These are phyloP conservation scores for Molossus alvarezi DNA, from an alignment of 2,797 vertebrate species.

Conservation along the genomic window DNA sequence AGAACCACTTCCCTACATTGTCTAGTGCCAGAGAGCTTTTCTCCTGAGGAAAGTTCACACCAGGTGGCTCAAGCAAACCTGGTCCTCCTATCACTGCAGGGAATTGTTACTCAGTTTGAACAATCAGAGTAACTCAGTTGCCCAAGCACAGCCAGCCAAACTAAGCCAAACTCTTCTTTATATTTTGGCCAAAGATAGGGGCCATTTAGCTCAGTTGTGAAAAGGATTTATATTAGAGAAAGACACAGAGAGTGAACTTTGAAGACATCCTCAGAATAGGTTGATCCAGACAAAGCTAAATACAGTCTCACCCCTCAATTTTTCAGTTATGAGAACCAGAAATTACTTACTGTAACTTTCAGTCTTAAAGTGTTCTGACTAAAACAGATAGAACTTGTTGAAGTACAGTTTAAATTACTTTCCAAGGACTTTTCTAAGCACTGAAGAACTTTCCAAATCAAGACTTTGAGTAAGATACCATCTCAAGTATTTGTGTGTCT, in stretches of 20 bases:
- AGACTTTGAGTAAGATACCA: not conserved
- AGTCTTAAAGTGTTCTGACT: not conserved
- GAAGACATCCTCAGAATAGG: not conserved
- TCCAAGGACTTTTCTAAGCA: slow-evolving; percentile 4
- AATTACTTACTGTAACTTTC: not conserved
- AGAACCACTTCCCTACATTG: not conserved
- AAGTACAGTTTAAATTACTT: not conserved
- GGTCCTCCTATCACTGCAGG: not conserved
- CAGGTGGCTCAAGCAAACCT: not conserved
- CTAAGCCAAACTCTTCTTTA: not conserved
- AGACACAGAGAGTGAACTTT: not conserved
- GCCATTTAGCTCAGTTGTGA: not conserved
- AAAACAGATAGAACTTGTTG: slow-evolving; percentile 18
- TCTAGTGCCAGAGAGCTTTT: not conserved
- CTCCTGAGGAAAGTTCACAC: not conserved
- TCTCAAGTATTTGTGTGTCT: not conserved
- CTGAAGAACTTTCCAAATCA: not conserved
- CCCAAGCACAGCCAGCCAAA: not conserved
- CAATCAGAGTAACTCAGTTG: not conserved
- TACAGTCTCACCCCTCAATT: not conserved
- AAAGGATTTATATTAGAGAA: not conserved
- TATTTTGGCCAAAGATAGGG: not conserved
- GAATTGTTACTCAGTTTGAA: not conserved
- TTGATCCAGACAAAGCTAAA: not conserved
- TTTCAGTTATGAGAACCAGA: not conserved